Conservation (phyloP, 1,140 invertebrate genomes). For the Medauroidea extradentata region DNA sequence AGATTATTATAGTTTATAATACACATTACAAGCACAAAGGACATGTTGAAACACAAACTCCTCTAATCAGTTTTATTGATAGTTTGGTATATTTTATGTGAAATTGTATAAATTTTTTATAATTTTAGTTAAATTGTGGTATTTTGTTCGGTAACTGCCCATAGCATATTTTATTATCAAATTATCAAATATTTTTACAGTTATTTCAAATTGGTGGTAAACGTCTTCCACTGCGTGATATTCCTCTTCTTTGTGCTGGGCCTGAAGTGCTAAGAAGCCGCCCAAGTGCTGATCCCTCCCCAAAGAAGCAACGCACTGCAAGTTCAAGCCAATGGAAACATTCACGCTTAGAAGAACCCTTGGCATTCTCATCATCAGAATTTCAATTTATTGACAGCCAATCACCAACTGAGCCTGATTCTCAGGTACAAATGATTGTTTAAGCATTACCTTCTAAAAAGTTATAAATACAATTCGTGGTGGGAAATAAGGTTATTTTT, state of each 20-base stretch:
- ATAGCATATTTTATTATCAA: too few relatives aligned
- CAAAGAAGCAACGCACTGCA: conserved; percentile 33
- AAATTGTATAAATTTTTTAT: too few relatives aligned
- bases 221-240: background rate
- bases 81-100: too few relatives aligned
- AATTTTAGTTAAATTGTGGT: too few relatives aligned
- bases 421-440: background rate
- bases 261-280: conserved; percentile 27
- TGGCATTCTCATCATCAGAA: conserved; percentile 48
- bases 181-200: background rate
- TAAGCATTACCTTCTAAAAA: too few relatives aligned
- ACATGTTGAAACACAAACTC: too few relatives aligned
- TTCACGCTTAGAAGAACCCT: conserved; percentile 48
- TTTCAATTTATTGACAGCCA: conserved; percentile 53
- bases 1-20: too few relatives aligned
- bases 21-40: too few relatives aligned
- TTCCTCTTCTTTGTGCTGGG: conserved; percentile 20
- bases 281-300: conserved; percentile 28
- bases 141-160: too few relatives aligned
- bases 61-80: too few relatives aligned
- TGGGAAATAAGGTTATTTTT: background rate
- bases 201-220: background rate
- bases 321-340: conserved; percentile 37
- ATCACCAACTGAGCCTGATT: conserved; percentile 31
- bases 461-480: too few relatives aligned